Evolutionary conservation across 1,140 invertebrate genomes (phyloP), one percentile per base, ranked within the genome.

Genomic region (Homalodisca vitripennis): DNA sequence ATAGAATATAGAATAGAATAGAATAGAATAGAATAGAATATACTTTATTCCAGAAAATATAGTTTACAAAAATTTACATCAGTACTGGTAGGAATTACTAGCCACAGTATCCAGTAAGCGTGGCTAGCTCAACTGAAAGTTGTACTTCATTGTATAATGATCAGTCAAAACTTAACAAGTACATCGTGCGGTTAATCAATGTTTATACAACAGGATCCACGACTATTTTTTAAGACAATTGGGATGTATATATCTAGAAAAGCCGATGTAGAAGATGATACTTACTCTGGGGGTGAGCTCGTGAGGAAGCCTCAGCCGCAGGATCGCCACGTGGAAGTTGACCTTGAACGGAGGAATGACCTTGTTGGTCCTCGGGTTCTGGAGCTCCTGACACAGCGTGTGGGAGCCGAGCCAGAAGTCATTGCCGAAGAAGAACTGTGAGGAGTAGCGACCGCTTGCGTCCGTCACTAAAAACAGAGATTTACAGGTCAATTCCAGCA

Each of bases 401-500:
- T 83, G 82, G 30, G 91, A 92, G 1, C 92, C 92, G 57, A 92
- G 79, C 91, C 91, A 93, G 79, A 89, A 92, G 74, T 91, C 88
- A 76, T 92, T 92, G 6, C 91, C 92, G 73, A 92, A 93, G 74
- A 92, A 83, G 72, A 92, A 86, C 73, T 91, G 89, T 0, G 89
- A 88, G 1, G 86, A 87, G 79, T 93, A 93, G 62, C 89, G 86
- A n/a, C 91, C 92, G 26, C 90, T 92, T 1, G 91, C 87, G 76
- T 93, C 92, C 64, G 85, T 88, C 79, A 92, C 91, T 93, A 83
- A 14, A 85, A 85, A 68, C 47, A 66, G 55, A 66, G 41, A 70
- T 34, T 3, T 34, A 46, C n/a, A n/a, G 1, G 29, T 60, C 20
- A 53, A 55, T 13, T 68, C 10, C 22, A 12, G 14, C 48, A 51